These are phyloP conservation scores for Pachypanchax playfairii DNA, from an alignment of 2,113 vertebrate genomes.

Conservation along the genomic window DNA sequence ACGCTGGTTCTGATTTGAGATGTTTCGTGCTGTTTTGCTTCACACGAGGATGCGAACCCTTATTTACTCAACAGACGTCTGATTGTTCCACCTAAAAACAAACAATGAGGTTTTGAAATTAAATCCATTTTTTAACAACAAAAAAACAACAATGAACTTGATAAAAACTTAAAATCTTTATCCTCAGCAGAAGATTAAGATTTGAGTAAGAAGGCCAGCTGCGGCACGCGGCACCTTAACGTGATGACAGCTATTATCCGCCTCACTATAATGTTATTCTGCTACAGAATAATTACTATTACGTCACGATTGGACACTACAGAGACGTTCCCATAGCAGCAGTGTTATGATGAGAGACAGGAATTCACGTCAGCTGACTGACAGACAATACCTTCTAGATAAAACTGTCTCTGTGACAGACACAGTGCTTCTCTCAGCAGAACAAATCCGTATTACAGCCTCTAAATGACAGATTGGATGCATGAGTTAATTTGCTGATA, in stretches of 20 bases:
- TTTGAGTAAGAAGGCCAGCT: neutral
- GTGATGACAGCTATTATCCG: neutral
- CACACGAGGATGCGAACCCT: too few relatives aligned
- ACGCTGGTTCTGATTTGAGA: too few relatives aligned
- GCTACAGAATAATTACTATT: neutral
- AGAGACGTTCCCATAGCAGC: conserved; percentile 1
- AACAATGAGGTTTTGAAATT: too few relatives aligned
- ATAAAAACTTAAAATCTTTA: too few relatives aligned
- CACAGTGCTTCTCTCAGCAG: conserved; percentile 6
- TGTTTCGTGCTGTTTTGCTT: too few relatives aligned
- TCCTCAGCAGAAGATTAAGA: neutral
- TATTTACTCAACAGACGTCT: too few relatives aligned
- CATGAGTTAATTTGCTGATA: too few relatives aligned
- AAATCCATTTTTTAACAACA: too few relatives aligned
- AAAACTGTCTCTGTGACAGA: conserved; percentile 19
- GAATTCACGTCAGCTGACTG: conserved; percentile 39
- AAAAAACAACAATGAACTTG: too few relatives aligned
- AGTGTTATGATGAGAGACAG: conserved; percentile 10
- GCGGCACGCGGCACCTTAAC: neutral
- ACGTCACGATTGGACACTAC: neutral
- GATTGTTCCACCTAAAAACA: too few relatives aligned
- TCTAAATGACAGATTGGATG: conserved; percentile 4
- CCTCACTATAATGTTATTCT: neutral
- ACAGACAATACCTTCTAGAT: conserved; percentile 29
- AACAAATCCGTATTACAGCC: neutral